phyloP scores from a whole-genome alignment of 2,888 invertebrate genomes.

The Chelonus formosanus region DNA sequence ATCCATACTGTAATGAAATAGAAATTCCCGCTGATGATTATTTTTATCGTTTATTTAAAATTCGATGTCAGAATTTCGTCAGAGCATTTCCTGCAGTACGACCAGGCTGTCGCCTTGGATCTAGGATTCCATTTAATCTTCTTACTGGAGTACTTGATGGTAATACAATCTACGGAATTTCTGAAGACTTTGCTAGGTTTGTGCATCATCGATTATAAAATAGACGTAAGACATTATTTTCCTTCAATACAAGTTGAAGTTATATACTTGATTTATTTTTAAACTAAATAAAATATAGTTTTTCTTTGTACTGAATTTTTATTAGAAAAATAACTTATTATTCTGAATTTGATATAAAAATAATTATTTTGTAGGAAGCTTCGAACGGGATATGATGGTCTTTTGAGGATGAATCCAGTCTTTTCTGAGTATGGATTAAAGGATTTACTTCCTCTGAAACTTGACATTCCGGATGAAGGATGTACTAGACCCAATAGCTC shows the following conservation, averaged over 20 bases:
- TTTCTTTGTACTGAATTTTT: no score
- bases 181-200: conserved; percentile 80
- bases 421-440: conserved; percentile 88
- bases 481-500: conserved; percentile 89
- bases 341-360: no score
- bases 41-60: conserved; percentile 85
- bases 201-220: no score
- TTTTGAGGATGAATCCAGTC: conserved; percentile 87
- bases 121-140: conserved; percentile 85
- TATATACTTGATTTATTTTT: no score
- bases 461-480: conserved; percentile 91
- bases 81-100: conserved; percentile 87
- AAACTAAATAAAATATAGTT: no score
- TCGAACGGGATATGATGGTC: conserved; percentile 82
- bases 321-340: background rate
- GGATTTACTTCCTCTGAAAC: conserved; percentile 85
- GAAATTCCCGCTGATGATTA: conserved; percentile 88
- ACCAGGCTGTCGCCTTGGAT: conserved; percentile 88
- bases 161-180: conserved; percentile 89
- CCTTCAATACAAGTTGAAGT: no score
- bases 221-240: no score
- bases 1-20: conserved; percentile 92
- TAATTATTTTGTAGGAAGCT: conserved; percentile 71
- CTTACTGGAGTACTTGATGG: conserved; percentile 87
- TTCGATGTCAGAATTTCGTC: conserved; percentile 90